Evolutionary conservation across 1,140 invertebrate species (phyloP).

Genomic region (Megalonaias nervosa): DNA sequence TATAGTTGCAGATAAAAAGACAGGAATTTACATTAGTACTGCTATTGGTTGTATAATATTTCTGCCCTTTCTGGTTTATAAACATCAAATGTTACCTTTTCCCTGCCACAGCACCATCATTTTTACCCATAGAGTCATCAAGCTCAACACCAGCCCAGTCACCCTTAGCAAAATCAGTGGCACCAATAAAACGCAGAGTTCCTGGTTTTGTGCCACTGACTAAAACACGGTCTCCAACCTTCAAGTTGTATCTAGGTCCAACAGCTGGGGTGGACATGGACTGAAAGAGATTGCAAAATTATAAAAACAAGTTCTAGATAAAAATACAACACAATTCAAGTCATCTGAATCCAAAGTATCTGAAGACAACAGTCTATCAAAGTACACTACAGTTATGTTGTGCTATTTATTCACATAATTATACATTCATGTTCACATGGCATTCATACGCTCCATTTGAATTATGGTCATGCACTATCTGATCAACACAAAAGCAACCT

Average conservation of each 20-base stretch:
- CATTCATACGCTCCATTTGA: too few species aligned
- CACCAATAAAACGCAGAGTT: constrained; percentile 86
- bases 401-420: too few species aligned
- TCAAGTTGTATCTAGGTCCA: constrained; percentile 71
- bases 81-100: constrained; percentile 69
- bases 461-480: too few species aligned
- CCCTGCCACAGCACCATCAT: constrained; percentile 93
- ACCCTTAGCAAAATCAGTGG: constrained; percentile 90
- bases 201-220: constrained; percentile 92
- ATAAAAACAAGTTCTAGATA: too few species aligned
- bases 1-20: not conserved
- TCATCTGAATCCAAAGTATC: too few species aligned
- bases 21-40: not conserved
- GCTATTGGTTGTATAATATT: not conserved
- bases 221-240: constrained; percentile 91
- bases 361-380: too few species aligned
- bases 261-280: constrained; percentile 1
- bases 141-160: constrained; percentile 97
- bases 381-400: too few species aligned
- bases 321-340: too few species aligned
- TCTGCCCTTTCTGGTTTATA: not conserved
- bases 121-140: constrained; percentile 94
- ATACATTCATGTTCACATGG: too few species aligned
- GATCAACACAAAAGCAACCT: too few species aligned
- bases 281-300: too few species aligned